A percentile compares a stretch with the other conserved stretches of the same genome.
phyloP scores from a whole-genome alignment of 1,140 invertebrate species.

The Megalopta genalis region DNA sequence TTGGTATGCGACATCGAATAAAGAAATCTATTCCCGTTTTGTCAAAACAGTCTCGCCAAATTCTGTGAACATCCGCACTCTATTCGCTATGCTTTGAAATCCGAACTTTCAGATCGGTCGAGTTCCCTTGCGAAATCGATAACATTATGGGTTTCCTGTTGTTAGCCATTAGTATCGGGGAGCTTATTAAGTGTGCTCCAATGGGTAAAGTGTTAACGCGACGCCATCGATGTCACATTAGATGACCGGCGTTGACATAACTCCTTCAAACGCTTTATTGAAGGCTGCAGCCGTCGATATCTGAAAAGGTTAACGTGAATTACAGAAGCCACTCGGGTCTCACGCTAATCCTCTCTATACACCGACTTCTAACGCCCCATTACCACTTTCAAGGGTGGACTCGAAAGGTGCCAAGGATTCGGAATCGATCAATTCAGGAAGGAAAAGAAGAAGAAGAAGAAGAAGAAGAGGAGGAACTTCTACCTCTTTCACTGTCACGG shows the following conservation, averaged over 20 bases:
- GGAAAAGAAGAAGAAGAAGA: neutral
- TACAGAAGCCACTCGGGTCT: conserved; percentile 31
- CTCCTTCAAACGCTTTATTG: conserved; percentile 36
- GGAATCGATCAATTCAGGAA: conserved; percentile 50
- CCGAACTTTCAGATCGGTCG: too few relatives aligned
- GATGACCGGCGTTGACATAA: neutral
- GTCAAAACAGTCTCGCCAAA: too few relatives aligned
- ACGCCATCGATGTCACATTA: neutral
- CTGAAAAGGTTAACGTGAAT: conserved; percentile 51
- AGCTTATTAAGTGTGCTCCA: neutral
- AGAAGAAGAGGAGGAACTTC: conserved; percentile 3
- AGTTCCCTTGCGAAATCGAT: too few relatives aligned
- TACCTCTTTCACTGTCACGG: conserved; percentile 27
- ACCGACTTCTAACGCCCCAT: conserved; percentile 40
- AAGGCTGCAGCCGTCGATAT: conserved; percentile 6
- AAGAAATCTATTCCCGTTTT: too few relatives aligned
- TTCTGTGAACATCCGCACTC: too few relatives aligned
- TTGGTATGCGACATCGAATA: too few relatives aligned
- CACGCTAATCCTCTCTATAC: conserved; percentile 37
- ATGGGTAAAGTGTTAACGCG: neutral
- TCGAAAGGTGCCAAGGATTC: conserved; percentile 36
- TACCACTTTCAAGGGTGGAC: conserved; percentile 17
- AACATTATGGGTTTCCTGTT: too few relatives aligned
- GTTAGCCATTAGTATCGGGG: too few relatives aligned
- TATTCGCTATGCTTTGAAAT: too few relatives aligned